phyloP scores from a whole-genome alignment of 2,797 vertebrate species.

The Limosa lapponica region DNA sequence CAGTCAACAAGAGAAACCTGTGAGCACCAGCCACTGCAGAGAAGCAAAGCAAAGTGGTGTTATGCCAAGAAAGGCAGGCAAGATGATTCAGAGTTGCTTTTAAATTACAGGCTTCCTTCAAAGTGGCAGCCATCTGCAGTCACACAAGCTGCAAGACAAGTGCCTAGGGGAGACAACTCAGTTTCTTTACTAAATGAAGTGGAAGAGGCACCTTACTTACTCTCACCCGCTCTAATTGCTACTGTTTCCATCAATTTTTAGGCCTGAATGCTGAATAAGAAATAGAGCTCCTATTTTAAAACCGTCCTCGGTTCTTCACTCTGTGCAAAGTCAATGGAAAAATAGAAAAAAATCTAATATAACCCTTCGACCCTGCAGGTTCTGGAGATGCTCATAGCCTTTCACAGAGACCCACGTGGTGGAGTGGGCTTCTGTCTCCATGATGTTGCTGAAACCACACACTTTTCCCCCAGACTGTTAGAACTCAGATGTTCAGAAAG shows the following conservation, averaged over 20 bases:
- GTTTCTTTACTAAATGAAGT: conserved; percentile 38
- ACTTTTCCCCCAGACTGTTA: not conserved
- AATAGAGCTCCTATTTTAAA: not conserved
- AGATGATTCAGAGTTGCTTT: conserved; percentile 37
- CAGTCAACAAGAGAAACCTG: not conserved
- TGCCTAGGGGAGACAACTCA: not conserved
- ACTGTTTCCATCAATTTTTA: conserved; percentile 1
- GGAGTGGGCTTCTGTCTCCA: not conserved
- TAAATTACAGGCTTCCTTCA: conserved; percentile 9
- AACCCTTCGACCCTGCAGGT: not conserved
- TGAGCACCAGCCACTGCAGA: not conserved
- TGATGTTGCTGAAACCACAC: not conserved
- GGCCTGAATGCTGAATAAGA: conserved; percentile 28
- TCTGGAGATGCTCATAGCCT: not conserved
- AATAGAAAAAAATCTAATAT: not conserved
- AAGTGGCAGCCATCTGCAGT: conserved; percentile 41
- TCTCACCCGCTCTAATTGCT: conserved; percentile 14
- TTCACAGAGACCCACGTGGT: fast-evolving
- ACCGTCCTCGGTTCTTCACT: not conserved
- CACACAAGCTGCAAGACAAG: conserved; percentile 3
- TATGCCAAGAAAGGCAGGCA: conserved; percentile 24
- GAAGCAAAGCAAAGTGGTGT: not conserved
- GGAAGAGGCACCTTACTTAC: conserved; percentile 36
- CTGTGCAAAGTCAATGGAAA: not conserved
- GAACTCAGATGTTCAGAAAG: not conserved